Base-by-base conservation (phyloP, 64 coral and sea anemone genomes). In the Stylophora pistillata region DNA sequence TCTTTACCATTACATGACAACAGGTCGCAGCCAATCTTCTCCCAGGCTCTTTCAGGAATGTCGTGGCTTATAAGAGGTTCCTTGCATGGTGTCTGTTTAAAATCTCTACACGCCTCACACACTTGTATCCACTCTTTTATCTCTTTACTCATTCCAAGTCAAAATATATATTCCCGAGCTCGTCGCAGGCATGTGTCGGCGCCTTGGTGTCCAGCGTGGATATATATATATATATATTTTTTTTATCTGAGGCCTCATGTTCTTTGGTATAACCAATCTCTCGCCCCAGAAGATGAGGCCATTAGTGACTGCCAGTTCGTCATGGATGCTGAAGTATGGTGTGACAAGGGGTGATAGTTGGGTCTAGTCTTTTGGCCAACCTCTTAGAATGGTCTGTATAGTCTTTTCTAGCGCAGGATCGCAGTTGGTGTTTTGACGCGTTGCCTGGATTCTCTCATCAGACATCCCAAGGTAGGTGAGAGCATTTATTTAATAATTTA, bases 31-130 rank as follows among this genome's bases (percentile, higher is more conserved):
- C 18, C 61, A 31, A 90, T 80, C 52, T 89, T 89, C 64, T 81
- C 56, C 88, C 76, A 89, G 25, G 88, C 73, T 16, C 31, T 30
- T 16, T 53, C 34, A 9, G 89, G 74, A 30, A 66, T 56, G 15
- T 90, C 78, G 33, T 90, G 89, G 12, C n/a, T 56, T 21, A 90
- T 75, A 10, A 91, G 70, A n/a, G 80, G 61, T 58, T 86, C 89
- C 41, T 85, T 91, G 16, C 21, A 54, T 20, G 57, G 89, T 0
- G 63, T 73, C 28, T 30, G 31, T 15, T 70, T 18, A 17, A 74
- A 41, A 7, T 63, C 71, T 28, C 62, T 16, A 30, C 89, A 83
- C 16, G 75, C 31, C 15, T 89, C 78, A 76, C 89, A 85, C 10
- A 30, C 29, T 15, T 26, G 57, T 16, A 91, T 85, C 62, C 34